Percentiles rank a stretch among this genome's conserved stretches.
These are phyloP conservation scores for Epiblema foenella DNA, from an alignment of 2,888 invertebrate species.

Conservation along the genomic window DNA sequence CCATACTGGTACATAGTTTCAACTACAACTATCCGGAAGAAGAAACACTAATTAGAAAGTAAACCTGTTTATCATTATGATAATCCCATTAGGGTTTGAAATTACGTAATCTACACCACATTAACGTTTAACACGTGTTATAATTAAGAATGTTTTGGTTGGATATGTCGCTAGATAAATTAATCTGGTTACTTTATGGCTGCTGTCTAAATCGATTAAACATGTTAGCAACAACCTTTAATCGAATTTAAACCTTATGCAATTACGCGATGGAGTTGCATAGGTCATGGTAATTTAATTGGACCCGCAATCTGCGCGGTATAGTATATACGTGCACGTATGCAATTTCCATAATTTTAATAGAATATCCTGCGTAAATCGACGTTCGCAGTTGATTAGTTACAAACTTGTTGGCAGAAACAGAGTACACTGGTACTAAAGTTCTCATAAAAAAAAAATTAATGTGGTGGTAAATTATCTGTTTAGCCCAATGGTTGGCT, in stretches of 20 bases:
- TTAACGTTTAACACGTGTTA: slow-evolving; percentile 3
- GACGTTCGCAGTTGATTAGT: not conserved
- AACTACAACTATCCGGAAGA: too few relatives aligned
- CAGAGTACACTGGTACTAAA: not conserved
- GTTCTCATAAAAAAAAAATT: too few relatives aligned
- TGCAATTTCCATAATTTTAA: slow-evolving; percentile 1
- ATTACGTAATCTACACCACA: not conserved
- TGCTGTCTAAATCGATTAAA: slow-evolving; percentile 6
- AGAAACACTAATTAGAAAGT: not conserved
- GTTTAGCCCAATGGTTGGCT: too few relatives aligned
- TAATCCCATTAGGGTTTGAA: not conserved
- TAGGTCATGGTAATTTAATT: not conserved
- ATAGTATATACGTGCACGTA: not conserved
- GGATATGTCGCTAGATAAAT: not conserved
- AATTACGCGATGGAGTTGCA: not conserved
- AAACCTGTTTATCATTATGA: not conserved
- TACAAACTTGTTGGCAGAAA: not conserved
- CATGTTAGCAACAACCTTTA: not conserved
- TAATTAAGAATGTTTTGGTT: not conserved
- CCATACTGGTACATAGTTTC: too few relatives aligned
- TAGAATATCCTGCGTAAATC: not conserved
- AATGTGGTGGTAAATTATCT: too few relatives aligned
- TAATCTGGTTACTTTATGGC: not conserved
- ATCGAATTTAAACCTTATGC: not conserved
- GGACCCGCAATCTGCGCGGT: not conserved